Evolutionary conservation across 2,888 invertebrate genomes (phyloP), one percentile per base, ranked within the genome.

Genomic region (Corythucha ciliata): DNA sequence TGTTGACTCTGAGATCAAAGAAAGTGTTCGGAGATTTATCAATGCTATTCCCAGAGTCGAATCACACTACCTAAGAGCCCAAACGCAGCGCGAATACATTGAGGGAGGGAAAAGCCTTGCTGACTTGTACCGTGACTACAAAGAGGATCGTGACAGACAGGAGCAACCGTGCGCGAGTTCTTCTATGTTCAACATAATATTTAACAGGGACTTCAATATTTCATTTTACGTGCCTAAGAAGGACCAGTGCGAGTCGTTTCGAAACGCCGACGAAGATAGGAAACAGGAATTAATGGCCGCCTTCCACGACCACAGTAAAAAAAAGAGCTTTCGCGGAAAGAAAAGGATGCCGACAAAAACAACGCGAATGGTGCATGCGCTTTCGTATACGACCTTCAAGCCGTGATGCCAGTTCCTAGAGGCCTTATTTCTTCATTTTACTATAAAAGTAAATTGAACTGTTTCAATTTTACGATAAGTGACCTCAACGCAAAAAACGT

Each of bases 21-120:
- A 58, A 40, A 55, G 54, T 27, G 56, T 61, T 21, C 48, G 57
- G 39, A 32, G 51, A 39, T 60, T 59, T 49, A 36, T 36, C 27
- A 55, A 61, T 52, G 52, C 58, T 37, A 63, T 63, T 29, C 60
- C 63, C n/a, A 53, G 61, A 41, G 56, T 62, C 32, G 60, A 58
- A 48, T 60, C 60, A 33, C 63, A 63, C 49, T 62, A 63, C 47
- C 59, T 60, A 29, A 54, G 60, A 12, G 57, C 58, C 40, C 46
- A 53, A 25, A 58, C 62, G n/a, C 53, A 37, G 29, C 59, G 54
- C 33, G 59, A 62, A 46, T 64, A 57, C 42, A 61, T 63, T 55
- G 62, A 62, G 46, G 63, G 61, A 6, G 57, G 60, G 8, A 54
- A 57, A 50, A 53, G 57, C 22, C 37, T 63, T 24, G 57, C 60